These are phyloP conservation scores for Polymixis lichenea DNA, from an alignment of 2,888 invertebrate genomes.

Conservation along the genomic window DNA sequence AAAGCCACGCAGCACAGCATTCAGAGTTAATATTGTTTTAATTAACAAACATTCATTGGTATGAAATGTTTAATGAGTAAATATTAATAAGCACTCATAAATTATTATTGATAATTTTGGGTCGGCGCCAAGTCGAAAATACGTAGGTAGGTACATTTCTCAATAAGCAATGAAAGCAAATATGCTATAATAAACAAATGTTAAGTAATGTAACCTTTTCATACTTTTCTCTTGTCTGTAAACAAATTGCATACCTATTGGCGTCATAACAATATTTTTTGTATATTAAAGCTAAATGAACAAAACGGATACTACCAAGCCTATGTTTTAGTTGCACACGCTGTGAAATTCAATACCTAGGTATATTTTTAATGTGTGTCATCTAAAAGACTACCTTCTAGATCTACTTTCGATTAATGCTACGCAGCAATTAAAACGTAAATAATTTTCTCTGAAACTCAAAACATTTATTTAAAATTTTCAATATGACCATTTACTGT, in stretches of 20 bases:
- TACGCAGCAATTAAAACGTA: background rate
- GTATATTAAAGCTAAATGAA: background rate
- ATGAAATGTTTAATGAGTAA: constrained; percentile 27
- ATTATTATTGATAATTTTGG: constrained; percentile 19
- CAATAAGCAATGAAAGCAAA: background rate
- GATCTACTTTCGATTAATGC: background rate
- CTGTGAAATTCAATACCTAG: background rate
- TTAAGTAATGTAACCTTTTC: too few relatives aligned
- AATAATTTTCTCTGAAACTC: too few relatives aligned
- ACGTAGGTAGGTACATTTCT: constrained; percentile 2
- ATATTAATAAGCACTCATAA: constrained; percentile 39
- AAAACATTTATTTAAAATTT: background rate
- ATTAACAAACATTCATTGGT: constrained; percentile 25
- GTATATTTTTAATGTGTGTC: background rate
- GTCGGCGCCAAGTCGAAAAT: background rate
- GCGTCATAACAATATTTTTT: background rate
- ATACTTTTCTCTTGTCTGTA: background rate
- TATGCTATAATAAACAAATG: too few relatives aligned
- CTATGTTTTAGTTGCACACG: background rate
- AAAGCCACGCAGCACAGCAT: constrained; percentile 1
- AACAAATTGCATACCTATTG: background rate
- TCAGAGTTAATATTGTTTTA: constrained; percentile 21
- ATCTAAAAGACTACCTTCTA: background rate
- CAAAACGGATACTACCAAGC: background rate
- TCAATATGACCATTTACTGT: background rate